phyloP scores from a whole-genome alignment of 2,888 invertebrate genomes.

The Pegoplata infirma region DNA sequence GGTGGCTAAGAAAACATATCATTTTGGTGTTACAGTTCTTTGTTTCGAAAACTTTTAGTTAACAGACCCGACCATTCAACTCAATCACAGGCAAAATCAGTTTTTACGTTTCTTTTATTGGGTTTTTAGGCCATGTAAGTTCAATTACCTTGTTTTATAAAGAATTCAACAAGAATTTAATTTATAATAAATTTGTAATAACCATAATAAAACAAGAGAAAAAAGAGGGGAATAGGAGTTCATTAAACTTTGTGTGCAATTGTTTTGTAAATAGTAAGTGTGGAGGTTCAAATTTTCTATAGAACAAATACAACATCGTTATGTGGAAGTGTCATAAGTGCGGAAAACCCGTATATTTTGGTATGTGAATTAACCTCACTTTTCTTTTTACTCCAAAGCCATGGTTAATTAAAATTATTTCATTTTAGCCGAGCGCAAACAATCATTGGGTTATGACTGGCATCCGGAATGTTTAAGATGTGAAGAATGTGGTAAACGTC shows the following conservation, averaged over 20 bases:
- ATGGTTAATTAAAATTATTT: neutral
- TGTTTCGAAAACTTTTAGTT: conserved; percentile 43
- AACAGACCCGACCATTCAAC: conserved; percentile 3
- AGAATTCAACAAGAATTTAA: neutral
- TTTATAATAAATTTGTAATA: conserved; percentile 24
- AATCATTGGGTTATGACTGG: conserved; percentile 92
- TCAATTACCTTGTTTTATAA: conserved; percentile 53
- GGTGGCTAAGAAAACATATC: neutral
- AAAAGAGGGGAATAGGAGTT: conserved; percentile 10
- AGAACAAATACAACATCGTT: neutral
- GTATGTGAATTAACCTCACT: conserved; percentile 78
- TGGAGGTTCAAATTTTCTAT: conserved; percentile 19
- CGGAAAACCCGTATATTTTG: conserved; percentile 89
- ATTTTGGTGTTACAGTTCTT: conserved; percentile 47
- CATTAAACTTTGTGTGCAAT: conserved; percentile 45
- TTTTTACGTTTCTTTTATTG: neutral
- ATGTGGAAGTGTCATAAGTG: conserved; percentile 93
- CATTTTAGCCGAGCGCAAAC: conserved; percentile 87
- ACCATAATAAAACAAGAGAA: conserved; percentile 18
- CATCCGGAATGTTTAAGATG: conserved; percentile 91
- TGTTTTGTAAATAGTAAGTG: conserved; percentile 35
- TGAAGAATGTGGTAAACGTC: conserved; percentile 88
- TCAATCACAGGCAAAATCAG: neutral
- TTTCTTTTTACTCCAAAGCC: neutral
- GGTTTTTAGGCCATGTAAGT: conserved; percentile 57